phyloP scores from a whole-genome alignment of 64 coral and sea anemone species.

The Montipora sp. region DNA sequence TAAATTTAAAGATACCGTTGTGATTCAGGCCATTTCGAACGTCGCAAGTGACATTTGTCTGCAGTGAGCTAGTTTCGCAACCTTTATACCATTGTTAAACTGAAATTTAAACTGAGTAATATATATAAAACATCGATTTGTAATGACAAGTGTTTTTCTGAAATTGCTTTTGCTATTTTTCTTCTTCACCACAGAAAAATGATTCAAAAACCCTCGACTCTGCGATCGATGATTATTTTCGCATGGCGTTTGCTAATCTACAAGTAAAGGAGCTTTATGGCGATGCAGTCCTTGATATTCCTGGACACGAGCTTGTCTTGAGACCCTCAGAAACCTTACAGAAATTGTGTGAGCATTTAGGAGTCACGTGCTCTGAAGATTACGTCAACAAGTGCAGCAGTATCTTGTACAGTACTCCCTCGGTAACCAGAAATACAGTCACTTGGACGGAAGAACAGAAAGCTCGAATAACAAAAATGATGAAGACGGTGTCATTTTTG shows the following conservation, averaged over 20 bases:
- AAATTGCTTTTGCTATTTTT: too few relatives aligned
- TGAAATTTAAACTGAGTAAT: too few relatives aligned
- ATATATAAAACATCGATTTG: too few relatives aligned
- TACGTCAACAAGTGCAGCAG: not conserved
- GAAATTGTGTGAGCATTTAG: constrained; percentile 31
- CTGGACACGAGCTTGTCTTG: not conserved
- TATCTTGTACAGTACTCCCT: constrained; percentile 17
- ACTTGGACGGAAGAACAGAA: not conserved
- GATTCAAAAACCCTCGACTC: not conserved
- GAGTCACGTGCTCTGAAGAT: constrained; percentile 17
- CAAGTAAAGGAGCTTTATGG: not conserved
- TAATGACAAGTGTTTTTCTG: too few relatives aligned
- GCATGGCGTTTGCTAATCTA: not conserved
- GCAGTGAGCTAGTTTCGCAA: too few relatives aligned
- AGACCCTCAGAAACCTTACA: constrained; percentile 18
- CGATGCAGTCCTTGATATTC: constrained; percentile 28
- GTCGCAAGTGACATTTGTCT: too few relatives aligned
- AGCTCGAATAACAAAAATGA: not conserved
- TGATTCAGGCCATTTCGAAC: too few relatives aligned
- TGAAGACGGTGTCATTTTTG: not conserved
- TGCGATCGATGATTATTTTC: not conserved
- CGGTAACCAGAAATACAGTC: not conserved
- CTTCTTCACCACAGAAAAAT: not conserved
- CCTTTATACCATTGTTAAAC: too few relatives aligned
- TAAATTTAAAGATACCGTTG: too few relatives aligned